Evolutionary conservation across 2,113 vertebrate genomes (phyloP).

Genomic region (Upupa epops): DNA sequence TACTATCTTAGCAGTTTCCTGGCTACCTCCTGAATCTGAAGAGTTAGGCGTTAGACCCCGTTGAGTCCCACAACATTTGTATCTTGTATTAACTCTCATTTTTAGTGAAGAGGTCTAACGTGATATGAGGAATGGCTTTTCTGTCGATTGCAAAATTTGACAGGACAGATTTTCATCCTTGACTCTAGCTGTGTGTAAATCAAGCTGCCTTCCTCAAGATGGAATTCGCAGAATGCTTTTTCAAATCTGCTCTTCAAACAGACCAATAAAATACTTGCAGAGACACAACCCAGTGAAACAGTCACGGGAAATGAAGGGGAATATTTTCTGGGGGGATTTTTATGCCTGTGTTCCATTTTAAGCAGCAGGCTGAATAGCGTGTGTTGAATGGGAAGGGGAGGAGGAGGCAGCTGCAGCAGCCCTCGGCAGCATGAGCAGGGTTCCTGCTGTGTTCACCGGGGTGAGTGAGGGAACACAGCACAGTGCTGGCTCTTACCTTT

Average conservation of each 20-base stretch:
- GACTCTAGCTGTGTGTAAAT: slow-evolving; percentile 33
- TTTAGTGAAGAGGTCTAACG: slow-evolving; percentile 17
- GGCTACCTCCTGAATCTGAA: not conserved
- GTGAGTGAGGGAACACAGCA: not conserved
- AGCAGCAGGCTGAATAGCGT: not conserved
- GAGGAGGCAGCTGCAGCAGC: slow-evolving; percentile 1
- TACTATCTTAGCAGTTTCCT: not conserved
- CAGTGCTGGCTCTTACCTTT: not conserved
- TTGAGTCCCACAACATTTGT: not conserved
- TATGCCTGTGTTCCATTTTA: not conserved
- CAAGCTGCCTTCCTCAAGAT: slow-evolving; percentile 42
- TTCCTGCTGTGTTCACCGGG: not conserved
- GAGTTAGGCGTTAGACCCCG: not conserved
- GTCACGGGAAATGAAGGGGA: not conserved
- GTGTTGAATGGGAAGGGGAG: not conserved
- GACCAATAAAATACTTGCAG: not conserved
- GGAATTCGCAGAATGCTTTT: slow-evolving; percentile 43
- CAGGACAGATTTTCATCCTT: slow-evolving; percentile 3
- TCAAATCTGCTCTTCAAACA: not conserved
- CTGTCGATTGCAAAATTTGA: slow-evolving; percentile 7
- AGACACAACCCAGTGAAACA: not conserved
- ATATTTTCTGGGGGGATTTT: not conserved
- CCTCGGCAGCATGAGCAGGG: not conserved
- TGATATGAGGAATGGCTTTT: not conserved
- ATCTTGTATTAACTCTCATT: not conserved